phyloP scores from a whole-genome alignment of 1,140 invertebrate genomes.

The Zaprionus camerounensis region DNA sequence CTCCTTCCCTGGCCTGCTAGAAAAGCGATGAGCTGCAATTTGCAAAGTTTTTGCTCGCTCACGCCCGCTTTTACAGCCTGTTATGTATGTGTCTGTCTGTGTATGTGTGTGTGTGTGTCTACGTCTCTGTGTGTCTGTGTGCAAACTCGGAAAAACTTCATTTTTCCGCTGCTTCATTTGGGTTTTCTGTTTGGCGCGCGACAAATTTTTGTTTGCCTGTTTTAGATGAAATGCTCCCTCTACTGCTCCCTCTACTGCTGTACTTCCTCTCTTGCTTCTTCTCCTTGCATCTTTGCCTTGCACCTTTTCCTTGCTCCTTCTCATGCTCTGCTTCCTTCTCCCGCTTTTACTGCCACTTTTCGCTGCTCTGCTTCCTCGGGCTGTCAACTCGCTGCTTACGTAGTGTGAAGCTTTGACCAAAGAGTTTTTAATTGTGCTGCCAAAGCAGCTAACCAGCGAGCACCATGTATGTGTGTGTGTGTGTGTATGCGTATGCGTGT shows the following conservation, averaged over 20 bases:
- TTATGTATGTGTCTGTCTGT: slow-evolving; percentile 19
- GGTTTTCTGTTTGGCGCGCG: slow-evolving; percentile 50
- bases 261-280: slow-evolving; percentile 25
- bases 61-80: slow-evolving; percentile 12
- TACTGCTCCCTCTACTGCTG: background rate
- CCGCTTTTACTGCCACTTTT: slow-evolving; percentile 10
- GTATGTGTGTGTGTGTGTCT: background rate
- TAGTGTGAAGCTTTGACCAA: slow-evolving; percentile 21
- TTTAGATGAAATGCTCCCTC: slow-evolving; percentile 7
- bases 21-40: slow-evolving; percentile 77
- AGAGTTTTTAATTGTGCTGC: slow-evolving; percentile 60
- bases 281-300: background rate
- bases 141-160: slow-evolving; percentile 72
- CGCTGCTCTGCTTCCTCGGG: background rate
- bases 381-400: slow-evolving; percentile 1
- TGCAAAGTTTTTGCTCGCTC: slow-evolving; percentile 76
- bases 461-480: background rate
- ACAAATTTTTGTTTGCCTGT: slow-evolving; percentile 56
- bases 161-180: slow-evolving; percentile 76
- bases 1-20: background rate
- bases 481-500: slow-evolving; percentile 12
- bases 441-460: slow-evolving; percentile 2
- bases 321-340: background rate
- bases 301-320: background rate
- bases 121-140: background rate